Evolutionary conservation across 2,888 invertebrate genomes (phyloP), one percentile per base, ranked within the genome.

Genomic region (Dicycla oo): DNA sequence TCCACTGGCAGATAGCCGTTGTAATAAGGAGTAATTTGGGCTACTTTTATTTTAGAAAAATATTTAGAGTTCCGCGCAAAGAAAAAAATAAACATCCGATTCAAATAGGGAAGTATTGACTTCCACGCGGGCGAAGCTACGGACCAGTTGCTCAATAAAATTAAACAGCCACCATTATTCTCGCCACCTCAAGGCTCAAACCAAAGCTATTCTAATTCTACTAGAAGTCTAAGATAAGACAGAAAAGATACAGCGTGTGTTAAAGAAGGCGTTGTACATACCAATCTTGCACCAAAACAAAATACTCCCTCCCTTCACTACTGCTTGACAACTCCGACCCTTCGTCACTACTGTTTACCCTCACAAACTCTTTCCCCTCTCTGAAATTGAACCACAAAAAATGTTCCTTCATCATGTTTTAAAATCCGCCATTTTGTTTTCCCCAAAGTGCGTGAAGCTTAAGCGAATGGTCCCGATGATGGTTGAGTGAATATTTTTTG

Each of bases 261-360:
- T 85, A 80, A 66, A 69, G 81, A 80, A 82, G 79, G 82, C 90
- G 85, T 74, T 82, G 91, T 95, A 96, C 95, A 94, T 96, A 95
- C 95, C 95, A 95, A 78, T 84, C 80, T 82, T 91, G 89, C 77
- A 90, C 89, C 85, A 94, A 90, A 86, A 95, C 91, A 92, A 93
- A 94, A 90, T 92, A 94, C 81, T 95, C 93, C 84, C 89, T 90
- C 54, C 92, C 94, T 64, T 91, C 92, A 80, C 88, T 91, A 88
- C 91, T 92, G 87, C 91, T 91, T 67, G 90, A 89, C 78, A 91
- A 88, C 86, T 92, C 88, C 49, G 92, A 92, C 66, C 89, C 91
- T 75, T 93, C 94, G 81, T 95, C 95, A 92, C 93, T 94, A 93
- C 91, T 92, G 87, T 93, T 93, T 83, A 94, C 95, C 88, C 90